Percentiles rank a stretch among this genome's conserved stretches.
These are phyloP conservation scores for Pempheris klunzingeri DNA, from an alignment of 2,797 vertebrate species.

Conservation along the genomic window DNA sequence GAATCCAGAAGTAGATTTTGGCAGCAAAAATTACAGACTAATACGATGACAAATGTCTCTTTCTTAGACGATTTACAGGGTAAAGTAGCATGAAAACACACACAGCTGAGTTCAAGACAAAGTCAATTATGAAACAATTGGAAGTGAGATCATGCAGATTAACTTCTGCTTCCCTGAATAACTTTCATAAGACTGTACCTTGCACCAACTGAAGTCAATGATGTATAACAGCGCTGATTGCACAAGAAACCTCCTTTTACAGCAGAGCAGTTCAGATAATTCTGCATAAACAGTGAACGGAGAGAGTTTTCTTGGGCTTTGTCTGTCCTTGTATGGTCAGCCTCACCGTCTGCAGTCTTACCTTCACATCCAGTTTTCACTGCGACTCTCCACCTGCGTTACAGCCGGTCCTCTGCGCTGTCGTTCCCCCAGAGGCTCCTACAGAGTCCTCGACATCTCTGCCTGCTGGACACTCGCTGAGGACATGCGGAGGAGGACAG, in stretches of 20 bases:
- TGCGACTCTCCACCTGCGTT: slow-evolving; percentile 36
- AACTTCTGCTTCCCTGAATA: slow-evolving; percentile 13
- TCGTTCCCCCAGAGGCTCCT: slow-evolving; percentile 29
- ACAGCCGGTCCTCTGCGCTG: not conserved
- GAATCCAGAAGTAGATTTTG: slow-evolving; percentile 49
- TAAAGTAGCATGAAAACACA: slow-evolving; percentile 27
- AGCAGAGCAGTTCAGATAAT: slow-evolving; percentile 4
- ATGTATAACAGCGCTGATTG: slow-evolving; percentile 25
- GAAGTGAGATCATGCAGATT: slow-evolving; percentile 18
- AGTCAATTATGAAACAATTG: slow-evolving; percentile 12
- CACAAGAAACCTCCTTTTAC: slow-evolving; percentile 27
- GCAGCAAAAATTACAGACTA: slow-evolving; percentile 1
- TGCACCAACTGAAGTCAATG: slow-evolving; percentile 18
- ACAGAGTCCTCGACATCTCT: slow-evolving; percentile 42
- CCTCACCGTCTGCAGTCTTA: slow-evolving; percentile 28
- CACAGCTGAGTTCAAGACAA: not conserved
- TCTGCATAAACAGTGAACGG: not conserved
- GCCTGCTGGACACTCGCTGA: slow-evolving; percentile 42
- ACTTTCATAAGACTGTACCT: slow-evolving; percentile 14
- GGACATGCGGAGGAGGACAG: slow-evolving; percentile 14
- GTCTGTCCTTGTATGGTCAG: slow-evolving; percentile 15
- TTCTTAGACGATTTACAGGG: not conserved
- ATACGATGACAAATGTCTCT: slow-evolving; percentile 52
- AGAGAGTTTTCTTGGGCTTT: not conserved
- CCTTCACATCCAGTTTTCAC: slow-evolving; percentile 70